A percentile compares a stretch with the other conserved stretches of the same genome.
phyloP scores from a whole-genome alignment of 1,140 invertebrate genomes.

The Polyergus mexicanus region DNA sequence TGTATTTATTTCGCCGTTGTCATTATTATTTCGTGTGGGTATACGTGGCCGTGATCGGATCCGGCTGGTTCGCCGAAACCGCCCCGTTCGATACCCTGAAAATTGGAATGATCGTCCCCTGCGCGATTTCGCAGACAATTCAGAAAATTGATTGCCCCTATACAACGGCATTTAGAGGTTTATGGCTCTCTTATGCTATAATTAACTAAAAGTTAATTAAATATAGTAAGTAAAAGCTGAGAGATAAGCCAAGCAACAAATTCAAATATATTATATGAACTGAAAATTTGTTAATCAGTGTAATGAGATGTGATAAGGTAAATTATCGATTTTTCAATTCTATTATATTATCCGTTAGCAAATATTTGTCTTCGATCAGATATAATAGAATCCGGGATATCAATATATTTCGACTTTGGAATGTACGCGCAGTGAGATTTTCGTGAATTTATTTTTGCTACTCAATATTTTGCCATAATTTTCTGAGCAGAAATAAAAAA shows the following conservation, averaged over 20 bases:
- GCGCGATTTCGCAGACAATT: constrained; percentile 10
- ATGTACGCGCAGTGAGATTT: neutral
- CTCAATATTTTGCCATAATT: neutral
- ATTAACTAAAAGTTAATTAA: neutral
- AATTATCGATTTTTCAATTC: constrained; percentile 22
- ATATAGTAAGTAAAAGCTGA: no score
- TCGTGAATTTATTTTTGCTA: neutral
- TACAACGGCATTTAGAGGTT: neutral
- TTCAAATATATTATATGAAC: neutral
- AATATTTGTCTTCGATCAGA: constrained; percentile 51
- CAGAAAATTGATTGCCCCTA: constrained; percentile 30
- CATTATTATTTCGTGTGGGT: constrained; percentile 36
- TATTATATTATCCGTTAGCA: constrained; percentile 33
- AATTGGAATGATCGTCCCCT: constrained; percentile 24
- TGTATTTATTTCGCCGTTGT: constrained; percentile 34
- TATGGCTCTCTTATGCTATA: neutral
- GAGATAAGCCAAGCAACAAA: neutral
- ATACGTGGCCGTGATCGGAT: neutral
- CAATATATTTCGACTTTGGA: neutral
- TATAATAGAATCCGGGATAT: constrained; percentile 31
- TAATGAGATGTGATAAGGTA: constrained; percentile 39
- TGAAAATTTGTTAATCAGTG: neutral
- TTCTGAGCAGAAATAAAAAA: neutral
- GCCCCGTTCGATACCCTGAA: constrained; percentile 33
- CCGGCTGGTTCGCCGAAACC: constrained; percentile 22